These are phyloP conservation scores for Drosophila emarginata DNA, from an alignment of 2,888 invertebrate genomes.

Conservation along the genomic window DNA sequence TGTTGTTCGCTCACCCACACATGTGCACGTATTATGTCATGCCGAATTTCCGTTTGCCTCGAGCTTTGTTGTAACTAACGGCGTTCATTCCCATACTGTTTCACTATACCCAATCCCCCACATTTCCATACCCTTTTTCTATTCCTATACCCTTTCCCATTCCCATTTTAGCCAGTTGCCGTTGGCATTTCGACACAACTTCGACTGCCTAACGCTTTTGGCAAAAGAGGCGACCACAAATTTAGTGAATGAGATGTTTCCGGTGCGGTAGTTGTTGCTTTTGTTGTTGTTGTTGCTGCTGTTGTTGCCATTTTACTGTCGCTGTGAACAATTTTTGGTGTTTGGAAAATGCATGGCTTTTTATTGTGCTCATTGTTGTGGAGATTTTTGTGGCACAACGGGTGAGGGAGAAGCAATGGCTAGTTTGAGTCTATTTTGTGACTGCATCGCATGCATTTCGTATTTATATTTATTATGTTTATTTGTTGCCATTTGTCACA, in stretches of 20 bases:
- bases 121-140: background rate
- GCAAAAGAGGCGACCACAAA: slow-evolving; percentile 72
- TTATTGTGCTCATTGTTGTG: slow-evolving; percentile 73
- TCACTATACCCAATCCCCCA: slow-evolving; percentile 9
- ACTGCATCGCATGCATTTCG: slow-evolving; percentile 54
- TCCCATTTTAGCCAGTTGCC: slow-evolving; percentile 39
- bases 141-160: slow-evolving; percentile 15
- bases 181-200: slow-evolving; percentile 70
- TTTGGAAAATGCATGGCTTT: slow-evolving; percentile 78
- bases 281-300: slow-evolving; percentile 31
- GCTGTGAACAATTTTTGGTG: slow-evolving; percentile 73
- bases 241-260: slow-evolving; percentile 80
- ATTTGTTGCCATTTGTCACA: slow-evolving; percentile 75
- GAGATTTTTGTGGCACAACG: slow-evolving; percentile 24
- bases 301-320: slow-evolving; percentile 33
- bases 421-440: slow-evolving; percentile 13
- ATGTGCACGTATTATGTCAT: slow-evolving; percentile 77
- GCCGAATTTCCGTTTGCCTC: slow-evolving; percentile 75
- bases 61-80: slow-evolving; percentile 73
- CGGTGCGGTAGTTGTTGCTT: slow-evolving; percentile 69
- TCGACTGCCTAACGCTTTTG: slow-evolving; percentile 72
- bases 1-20: slow-evolving; percentile 30
- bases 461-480: slow-evolving; percentile 72
- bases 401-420: slow-evolving; percentile 17
- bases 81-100: slow-evolving; percentile 28